These are phyloP conservation scores for Epinotia ramella DNA, from an alignment of 2,888 invertebrate genomes.

Conservation along the genomic window DNA sequence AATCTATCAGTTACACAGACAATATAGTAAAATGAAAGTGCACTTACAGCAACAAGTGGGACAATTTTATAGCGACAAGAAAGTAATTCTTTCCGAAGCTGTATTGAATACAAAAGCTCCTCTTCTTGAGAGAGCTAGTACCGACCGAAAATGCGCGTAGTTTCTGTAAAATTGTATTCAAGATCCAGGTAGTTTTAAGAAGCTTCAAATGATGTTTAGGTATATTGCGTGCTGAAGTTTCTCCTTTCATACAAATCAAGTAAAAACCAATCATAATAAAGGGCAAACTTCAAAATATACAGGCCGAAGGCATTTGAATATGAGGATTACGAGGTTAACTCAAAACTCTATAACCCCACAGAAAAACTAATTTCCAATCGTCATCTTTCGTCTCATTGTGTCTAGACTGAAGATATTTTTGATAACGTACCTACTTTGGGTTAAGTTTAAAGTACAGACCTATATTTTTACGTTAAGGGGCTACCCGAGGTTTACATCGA, in stretches of 20 bases:
- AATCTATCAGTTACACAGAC: slow-evolving; percentile 20
- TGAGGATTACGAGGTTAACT: no score
- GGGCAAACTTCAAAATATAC: neutral
- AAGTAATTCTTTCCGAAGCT: slow-evolving; percentile 44
- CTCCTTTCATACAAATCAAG: neutral
- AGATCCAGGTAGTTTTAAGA: neutral
- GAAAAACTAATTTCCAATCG: no score
- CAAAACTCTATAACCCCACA: no score
- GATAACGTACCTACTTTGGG: no score
- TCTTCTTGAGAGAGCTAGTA: slow-evolving; percentile 15
- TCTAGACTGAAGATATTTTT: no score
- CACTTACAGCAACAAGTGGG: slow-evolving; percentile 46
- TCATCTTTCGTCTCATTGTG: no score
- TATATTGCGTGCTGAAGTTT: neutral
- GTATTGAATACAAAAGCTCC: slow-evolving; percentile 44
- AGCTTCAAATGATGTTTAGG: neutral
- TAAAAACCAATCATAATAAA: no score
- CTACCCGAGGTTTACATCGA: no score
- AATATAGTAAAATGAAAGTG: slow-evolving; percentile 43
- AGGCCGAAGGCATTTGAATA: no score
- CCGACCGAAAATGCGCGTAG: slow-evolving; percentile 23
- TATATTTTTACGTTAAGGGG: no score
- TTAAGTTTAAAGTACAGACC: no score
- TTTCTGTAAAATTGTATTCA: slow-evolving; percentile 3
- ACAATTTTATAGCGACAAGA: slow-evolving; percentile 44